Conservation (phyloP, 1,140 invertebrate species). For the Aphelinus certus region DNA sequence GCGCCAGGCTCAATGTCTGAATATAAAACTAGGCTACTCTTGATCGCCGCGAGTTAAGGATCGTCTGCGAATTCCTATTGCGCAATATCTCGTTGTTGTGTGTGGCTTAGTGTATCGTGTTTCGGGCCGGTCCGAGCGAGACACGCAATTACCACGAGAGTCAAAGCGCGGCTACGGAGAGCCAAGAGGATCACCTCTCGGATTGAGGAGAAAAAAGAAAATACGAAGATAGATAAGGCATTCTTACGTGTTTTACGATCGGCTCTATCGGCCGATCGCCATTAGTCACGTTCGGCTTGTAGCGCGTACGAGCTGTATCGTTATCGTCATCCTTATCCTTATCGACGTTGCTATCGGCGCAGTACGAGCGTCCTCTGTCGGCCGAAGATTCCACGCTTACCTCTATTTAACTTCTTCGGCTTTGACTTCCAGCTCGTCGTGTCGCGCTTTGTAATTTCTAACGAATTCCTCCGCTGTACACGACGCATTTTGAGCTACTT, state of each 20-base stretch:
- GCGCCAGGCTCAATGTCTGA: not conserved
- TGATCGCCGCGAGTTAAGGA: slow-evolving; percentile 2
- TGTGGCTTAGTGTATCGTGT: not conserved
- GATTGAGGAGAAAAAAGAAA: slow-evolving; percentile 6
- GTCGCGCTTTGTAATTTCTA: too few relatives aligned
- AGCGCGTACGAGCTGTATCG: slow-evolving; percentile 52
- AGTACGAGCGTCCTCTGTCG: slow-evolving; percentile 49
- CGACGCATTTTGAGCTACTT: not conserved
- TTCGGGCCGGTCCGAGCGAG: not conserved
- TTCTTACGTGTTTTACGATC: slow-evolving; percentile 57
- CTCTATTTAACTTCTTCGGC: too few relatives aligned
- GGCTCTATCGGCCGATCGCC: slow-evolving; percentile 56
- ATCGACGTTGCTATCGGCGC: slow-evolving; percentile 53
- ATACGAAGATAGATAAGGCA: slow-evolving; percentile 49
- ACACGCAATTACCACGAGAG: too few relatives aligned
- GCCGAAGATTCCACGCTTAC: too few relatives aligned
- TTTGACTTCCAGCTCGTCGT: too few relatives aligned
- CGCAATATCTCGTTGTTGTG: not conserved
- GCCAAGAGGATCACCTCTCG: too few relatives aligned
- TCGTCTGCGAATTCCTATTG: slow-evolving; percentile 25
- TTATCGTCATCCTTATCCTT: slow-evolving; percentile 55
- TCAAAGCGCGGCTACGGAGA: too few relatives aligned
- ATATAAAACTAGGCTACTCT: slow-evolving; percentile 16
- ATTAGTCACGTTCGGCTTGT: slow-evolving; percentile 57
- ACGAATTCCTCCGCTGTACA: not conserved